These are phyloP conservation scores for Chamaetylas fuelleborni DNA, from an alignment of 2,113 vertebrate genomes.

Conservation along the genomic window DNA sequence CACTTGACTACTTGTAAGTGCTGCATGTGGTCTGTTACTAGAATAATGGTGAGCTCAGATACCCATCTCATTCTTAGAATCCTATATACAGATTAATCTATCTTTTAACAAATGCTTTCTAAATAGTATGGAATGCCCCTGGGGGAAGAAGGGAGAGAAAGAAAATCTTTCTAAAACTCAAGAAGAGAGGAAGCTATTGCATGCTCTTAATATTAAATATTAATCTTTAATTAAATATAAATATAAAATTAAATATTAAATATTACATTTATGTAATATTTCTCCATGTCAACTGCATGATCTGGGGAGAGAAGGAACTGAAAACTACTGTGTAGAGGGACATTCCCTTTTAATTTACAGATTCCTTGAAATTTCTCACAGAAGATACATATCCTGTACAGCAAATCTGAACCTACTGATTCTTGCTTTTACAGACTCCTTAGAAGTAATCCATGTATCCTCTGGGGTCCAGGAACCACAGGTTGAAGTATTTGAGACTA, in stretches of 20 bases:
- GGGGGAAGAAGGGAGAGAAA: background rate
- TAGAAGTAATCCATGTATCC: background rate
- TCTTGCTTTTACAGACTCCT: background rate
- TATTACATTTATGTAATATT: background rate
- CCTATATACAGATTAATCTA: background rate
- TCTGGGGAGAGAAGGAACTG: background rate
- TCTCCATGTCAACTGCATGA: background rate
- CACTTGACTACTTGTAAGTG: background rate
- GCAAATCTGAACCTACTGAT: background rate
- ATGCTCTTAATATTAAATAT: background rate
- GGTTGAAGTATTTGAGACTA: background rate
- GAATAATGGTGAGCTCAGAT: background rate
- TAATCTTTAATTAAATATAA: no score
- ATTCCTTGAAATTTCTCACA: background rate
- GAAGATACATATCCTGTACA: background rate
- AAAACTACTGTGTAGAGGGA: background rate
- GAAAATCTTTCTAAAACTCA: background rate
- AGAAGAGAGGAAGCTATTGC: background rate
- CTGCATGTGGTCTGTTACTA: background rate
- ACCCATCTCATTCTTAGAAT: background rate
- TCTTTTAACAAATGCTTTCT: background rate
- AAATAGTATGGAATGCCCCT: background rate
- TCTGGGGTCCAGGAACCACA: background rate
- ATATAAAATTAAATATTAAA: no score
- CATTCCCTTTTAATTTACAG: background rate